These are phyloP conservation scores for Ormyrus nitidulus DNA, from an alignment of 2,888 invertebrate species.

Conservation along the genomic window DNA sequence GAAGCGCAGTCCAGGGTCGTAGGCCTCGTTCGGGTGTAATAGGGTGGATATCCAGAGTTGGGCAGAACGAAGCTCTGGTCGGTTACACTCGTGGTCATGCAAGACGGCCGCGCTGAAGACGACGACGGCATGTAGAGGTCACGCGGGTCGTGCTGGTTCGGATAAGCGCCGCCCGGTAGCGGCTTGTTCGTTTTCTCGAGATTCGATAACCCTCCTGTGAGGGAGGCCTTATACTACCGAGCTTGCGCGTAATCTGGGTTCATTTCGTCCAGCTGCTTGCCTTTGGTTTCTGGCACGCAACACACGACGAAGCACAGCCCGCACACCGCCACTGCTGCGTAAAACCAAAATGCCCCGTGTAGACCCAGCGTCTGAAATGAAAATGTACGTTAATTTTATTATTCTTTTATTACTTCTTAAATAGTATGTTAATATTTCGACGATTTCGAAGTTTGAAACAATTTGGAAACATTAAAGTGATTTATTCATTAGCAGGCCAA, in stretches of 20 bases:
- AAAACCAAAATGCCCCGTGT: constrained; percentile 92
- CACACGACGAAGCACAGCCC: constrained; percentile 90
- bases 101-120: constrained; percentile 29
- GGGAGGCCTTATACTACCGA: constrained; percentile 75
- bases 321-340: constrained; percentile 87
- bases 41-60: constrained; percentile 22
- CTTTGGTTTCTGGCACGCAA: constrained; percentile 94
- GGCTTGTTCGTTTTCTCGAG: constrained; percentile 71
- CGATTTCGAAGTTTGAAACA: too few species aligned
- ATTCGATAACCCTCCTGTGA: constrained; percentile 73
- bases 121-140: constrained; percentile 60
- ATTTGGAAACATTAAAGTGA: too few species aligned
- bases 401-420: too few species aligned
- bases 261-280: constrained; percentile 92
- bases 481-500: too few species aligned
- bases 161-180: constrained; percentile 69
- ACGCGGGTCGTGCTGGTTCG: constrained; percentile 69
- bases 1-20: constrained; percentile 58
- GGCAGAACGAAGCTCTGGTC: constrained; percentile 60
- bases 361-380: constrained; percentile 80
- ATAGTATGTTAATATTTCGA: too few species aligned
- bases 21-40: constrained; percentile 7
- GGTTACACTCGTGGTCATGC: not conserved
- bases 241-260: constrained; percentile 81
- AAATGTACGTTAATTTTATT: too few species aligned